These are phyloP conservation scores for Puntigrus tetrazona DNA, from an alignment of 2,113 vertebrate genomes.

Conservation along the genomic window DNA sequence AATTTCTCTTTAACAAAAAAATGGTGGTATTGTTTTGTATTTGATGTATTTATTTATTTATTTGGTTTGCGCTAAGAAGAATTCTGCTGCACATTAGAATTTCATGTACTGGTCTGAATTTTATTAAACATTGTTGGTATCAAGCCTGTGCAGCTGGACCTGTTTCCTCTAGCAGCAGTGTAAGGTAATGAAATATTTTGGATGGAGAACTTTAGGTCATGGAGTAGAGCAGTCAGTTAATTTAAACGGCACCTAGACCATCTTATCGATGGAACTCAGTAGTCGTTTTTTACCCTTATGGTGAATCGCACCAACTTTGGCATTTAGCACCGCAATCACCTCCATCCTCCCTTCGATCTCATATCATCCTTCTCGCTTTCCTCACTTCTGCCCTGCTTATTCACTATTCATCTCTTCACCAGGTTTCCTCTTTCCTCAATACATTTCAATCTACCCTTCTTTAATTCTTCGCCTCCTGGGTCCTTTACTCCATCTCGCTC, in stretches of 20 bases:
- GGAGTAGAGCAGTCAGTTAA: conserved; percentile 23
- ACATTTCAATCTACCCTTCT: conserved; percentile 28
- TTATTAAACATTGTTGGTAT: conserved; percentile 36
- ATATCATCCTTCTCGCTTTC: conserved; percentile 5
- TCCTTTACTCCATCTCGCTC: conserved; percentile 3
- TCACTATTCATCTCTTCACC: conserved; percentile 15
- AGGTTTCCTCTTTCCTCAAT: background rate
- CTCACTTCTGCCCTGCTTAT: conserved; percentile 14
- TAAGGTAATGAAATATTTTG: conserved; percentile 45
- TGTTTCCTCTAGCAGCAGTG: conserved; percentile 22
- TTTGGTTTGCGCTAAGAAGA: background rate
- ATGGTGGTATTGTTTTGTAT: background rate
- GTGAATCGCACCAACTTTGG: conserved; percentile 1
- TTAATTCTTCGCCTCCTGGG: conserved; percentile 17
- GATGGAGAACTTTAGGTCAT: conserved; percentile 20
- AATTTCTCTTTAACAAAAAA: background rate
- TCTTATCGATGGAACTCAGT: conserved; percentile 38
- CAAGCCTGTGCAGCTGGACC: conserved; percentile 22
- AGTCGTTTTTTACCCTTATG: conserved; percentile 14
- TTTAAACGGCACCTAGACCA: conserved; percentile 32
- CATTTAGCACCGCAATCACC: conserved; percentile 23
- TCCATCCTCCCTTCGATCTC: background rate
- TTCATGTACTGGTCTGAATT: background rate
- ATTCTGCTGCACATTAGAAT: background rate
- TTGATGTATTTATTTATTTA: background rate